These are phyloP conservation scores for Mylabris phalerata DNA, from an alignment of 1,140 invertebrate genomes.

Conservation along the genomic window DNA sequence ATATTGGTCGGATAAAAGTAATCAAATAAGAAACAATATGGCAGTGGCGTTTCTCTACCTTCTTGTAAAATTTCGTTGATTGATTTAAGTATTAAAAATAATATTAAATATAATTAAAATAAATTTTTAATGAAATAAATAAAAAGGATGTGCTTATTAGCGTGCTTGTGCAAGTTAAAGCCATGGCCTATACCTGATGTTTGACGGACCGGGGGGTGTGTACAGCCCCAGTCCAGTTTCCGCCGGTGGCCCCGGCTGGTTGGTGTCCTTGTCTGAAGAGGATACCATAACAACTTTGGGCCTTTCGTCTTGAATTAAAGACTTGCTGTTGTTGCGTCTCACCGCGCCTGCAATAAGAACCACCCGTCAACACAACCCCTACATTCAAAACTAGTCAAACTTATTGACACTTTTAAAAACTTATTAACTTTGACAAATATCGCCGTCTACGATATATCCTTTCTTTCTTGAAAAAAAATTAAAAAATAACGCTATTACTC, in stretches of 20 bases:
- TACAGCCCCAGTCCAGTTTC: slow-evolving; percentile 27
- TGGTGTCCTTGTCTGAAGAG: slow-evolving; percentile 25
- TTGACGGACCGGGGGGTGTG: slow-evolving; percentile 30
- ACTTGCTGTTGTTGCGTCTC: slow-evolving; percentile 29
- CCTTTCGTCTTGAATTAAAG: slow-evolving; percentile 25
- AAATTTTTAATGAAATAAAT: not conserved
- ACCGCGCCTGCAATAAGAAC: slow-evolving; percentile 32
- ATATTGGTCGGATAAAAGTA: not conserved
- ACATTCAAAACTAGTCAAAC: not conserved
- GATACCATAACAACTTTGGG: slow-evolving; percentile 27
- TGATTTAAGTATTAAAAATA: not conserved
- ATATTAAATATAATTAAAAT: not conserved
- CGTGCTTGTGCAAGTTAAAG: slow-evolving; percentile 13
- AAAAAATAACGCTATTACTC: slow-evolving; percentile 11
- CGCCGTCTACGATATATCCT: no score
- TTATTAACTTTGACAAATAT: no score
- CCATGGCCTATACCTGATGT: slow-evolving; percentile 29
- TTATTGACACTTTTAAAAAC: not conserved
- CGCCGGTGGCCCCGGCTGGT: slow-evolving; percentile 19
- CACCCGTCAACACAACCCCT: slow-evolving; percentile 17
- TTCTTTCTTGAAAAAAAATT: no score
- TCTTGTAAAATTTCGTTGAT: no score
- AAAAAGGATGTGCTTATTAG: slow-evolving; percentile 6
- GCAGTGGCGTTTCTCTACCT: no score
- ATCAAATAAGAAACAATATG: not conserved